phyloP scores from a whole-genome alignment of 2,113 vertebrate genomes.

The Bambusicola thoracicus region DNA sequence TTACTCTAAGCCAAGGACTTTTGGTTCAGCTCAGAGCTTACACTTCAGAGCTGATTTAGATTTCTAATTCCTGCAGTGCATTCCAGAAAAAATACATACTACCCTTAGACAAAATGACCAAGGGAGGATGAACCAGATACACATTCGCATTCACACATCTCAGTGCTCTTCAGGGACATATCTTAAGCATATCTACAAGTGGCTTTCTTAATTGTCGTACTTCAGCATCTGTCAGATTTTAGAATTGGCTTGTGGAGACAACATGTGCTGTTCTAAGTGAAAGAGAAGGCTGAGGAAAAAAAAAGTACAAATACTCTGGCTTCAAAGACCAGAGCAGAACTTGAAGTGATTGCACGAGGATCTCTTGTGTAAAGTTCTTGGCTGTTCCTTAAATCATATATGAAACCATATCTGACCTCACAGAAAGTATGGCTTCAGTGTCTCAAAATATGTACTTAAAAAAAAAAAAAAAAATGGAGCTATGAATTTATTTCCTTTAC shows the following conservation, averaged over 20 bases:
- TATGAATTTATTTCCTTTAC: neutral
- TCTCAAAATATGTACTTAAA: neutral
- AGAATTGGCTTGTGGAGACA: neutral
- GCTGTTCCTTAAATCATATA: neutral
- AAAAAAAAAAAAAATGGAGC: neutral
- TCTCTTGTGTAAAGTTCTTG: neutral
- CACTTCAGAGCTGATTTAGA: neutral
- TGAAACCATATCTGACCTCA: neutral
- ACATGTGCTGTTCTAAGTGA: neutral
- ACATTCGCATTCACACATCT: neutral
- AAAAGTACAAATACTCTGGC: neutral
- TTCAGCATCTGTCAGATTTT: neutral
- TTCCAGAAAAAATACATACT: neutral
- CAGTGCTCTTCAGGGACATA: neutral
- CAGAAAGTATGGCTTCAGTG: neutral
- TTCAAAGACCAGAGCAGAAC: neutral
- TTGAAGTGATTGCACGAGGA: neutral
- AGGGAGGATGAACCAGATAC: neutral
- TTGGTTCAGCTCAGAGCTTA: neutral
- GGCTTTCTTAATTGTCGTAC: neutral
- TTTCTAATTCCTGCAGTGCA: neutral
- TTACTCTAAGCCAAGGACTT: neutral
- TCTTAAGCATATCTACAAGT: neutral
- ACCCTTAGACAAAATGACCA: neutral
- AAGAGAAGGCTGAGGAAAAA: neutral